Base-by-base conservation (phyloP, 2,797 vertebrate genomes). In the Phrynocephalus guinanensis region DNA sequence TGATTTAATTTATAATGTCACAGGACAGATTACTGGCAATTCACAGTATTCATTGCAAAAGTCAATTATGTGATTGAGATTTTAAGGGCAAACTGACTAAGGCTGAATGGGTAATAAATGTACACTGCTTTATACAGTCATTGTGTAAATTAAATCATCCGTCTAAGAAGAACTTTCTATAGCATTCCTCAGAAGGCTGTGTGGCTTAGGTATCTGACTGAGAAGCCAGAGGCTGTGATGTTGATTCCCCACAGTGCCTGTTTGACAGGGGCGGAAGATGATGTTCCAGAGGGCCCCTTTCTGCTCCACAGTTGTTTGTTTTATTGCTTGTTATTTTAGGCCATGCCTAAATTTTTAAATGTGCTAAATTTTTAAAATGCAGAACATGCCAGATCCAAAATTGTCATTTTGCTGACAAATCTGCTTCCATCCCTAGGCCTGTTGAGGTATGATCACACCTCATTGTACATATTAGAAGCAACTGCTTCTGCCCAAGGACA, bases 11-110 rank as follows among this genome's bases (percentile, higher is more conserved):
- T 70, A 10, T 6, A 0, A 80, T 89, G 86, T 79, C 87, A 90
- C 82, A 91, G 66, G 11, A 48, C 3, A 66, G 88, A 89, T 73
- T 85, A 92, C 79, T 50, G 88, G 85, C 90, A 93, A 94, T 93
- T 94, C 92, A 82, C 66, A 90, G 79, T 26, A 52, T 91, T 79
- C 67, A 50, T 26, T 73, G 22, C 11, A 78, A 78, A 85, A 85
- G 28, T 77, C 18, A 48, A 26, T 68, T 78, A 52, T 68, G 84
- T 22, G n/a, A 13, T 3, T 79, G 63, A 68, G 28, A 68, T 48
- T 68, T 68, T 85, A 77, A 85, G 52, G 26, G 38, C 3, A 28
- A 68, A 44, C 10, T 10, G 6, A 66, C 44, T 76, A 77, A 6
- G 6, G 18, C 22, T 30, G 68, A 72, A 44, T 28, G 9, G 11